These are phyloP conservation scores for Periophthalmus magnuspinnatus DNA, from an alignment of 2,797 vertebrate species.

Conservation along the genomic window DNA sequence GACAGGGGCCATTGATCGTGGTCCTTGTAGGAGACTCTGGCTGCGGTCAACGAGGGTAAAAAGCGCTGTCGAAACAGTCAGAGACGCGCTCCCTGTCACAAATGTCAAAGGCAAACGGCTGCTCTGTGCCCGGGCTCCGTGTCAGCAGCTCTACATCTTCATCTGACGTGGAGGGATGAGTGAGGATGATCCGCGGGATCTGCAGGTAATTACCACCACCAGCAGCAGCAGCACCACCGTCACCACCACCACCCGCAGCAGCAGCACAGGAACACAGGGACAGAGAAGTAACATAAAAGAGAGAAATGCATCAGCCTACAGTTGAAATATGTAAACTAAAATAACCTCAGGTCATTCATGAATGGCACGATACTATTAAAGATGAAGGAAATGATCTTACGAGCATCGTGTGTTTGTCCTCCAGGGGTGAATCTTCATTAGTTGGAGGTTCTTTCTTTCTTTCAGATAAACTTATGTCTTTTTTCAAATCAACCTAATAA, in stretches of 20 bases:
- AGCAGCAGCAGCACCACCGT: neutral
- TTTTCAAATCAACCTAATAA: conserved; percentile 56
- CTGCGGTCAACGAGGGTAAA: conserved; percentile 70
- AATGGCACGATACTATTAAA: neutral
- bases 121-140: conserved; percentile 67
- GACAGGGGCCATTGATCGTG: conserved; percentile 3
- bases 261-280: conserved; percentile 1
- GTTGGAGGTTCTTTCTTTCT: conserved; percentile 49
- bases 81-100: conserved; percentile 45
- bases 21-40: neutral
- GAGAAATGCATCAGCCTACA: neutral
- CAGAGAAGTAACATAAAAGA: neutral
- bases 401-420: conserved; percentile 72
- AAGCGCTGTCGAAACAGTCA: conserved; percentile 71
- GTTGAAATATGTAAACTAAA: no score
- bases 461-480: conserved; percentile 35
- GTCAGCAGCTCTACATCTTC: conserved; percentile 81
- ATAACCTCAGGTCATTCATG: neutral
- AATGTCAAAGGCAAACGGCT: conserved; percentile 52
- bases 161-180: conserved; percentile 85
- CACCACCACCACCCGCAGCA: no score
- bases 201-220: conserved; percentile 56
- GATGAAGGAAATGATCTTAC: conserved; percentile 57
- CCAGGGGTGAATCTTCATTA: conserved; percentile 54
- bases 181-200: conserved; percentile 88